Base-by-base conservation (phyloP, 2,113 vertebrate genomes). In the Oryzias curvinotus region DNA sequence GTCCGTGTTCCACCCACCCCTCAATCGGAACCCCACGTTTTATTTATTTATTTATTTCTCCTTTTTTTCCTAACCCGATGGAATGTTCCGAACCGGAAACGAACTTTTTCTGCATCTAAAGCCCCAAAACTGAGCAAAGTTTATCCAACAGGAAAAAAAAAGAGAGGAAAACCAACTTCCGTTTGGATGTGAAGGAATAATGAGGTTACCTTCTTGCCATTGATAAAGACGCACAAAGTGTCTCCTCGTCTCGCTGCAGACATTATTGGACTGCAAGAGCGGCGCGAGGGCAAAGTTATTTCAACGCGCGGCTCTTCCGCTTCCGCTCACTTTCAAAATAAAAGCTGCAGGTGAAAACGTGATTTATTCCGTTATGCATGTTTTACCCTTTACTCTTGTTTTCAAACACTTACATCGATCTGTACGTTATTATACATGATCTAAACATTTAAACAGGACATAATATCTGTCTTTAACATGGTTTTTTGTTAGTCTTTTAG, bases 201-300 rank as follows among this genome's bases (percentile, higher is more conserved):
- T 1, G 0, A 14, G 53, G 41, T 3, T 41, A 82, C 85, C 80
- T 65, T 87, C 55, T 76, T 82, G 16, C 85, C 85, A 49, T 87
- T 87, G 4, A 87, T 61, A 48, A 82, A 87, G 36, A 87, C 55
- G 66, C 71, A 78, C n/a, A 87, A 17, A 57, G 13, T 1, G 28
- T 74, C 60, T 43, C 44, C 60, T 18, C 23, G 7, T 1, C 26
- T 17, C 1, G 3, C 19, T 4, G 51, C 4, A n/a, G 75, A 72
- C 80, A 82, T 87, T 10, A 30, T 63, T 17, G n/a, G 21, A 2
- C 2, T 1, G 17, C 1, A 14, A 12, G 14, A 15, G 5, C 4
- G 16, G 36, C 14, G 5, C 3, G 8, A 17, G n/a, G 3, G 16
- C 28, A 4, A 49, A 36, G 36, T 36, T 10, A 36, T 12, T 10